Base-by-base conservation (phyloP, 2,113 vertebrate species). In the Delphinus delphis region DNA sequence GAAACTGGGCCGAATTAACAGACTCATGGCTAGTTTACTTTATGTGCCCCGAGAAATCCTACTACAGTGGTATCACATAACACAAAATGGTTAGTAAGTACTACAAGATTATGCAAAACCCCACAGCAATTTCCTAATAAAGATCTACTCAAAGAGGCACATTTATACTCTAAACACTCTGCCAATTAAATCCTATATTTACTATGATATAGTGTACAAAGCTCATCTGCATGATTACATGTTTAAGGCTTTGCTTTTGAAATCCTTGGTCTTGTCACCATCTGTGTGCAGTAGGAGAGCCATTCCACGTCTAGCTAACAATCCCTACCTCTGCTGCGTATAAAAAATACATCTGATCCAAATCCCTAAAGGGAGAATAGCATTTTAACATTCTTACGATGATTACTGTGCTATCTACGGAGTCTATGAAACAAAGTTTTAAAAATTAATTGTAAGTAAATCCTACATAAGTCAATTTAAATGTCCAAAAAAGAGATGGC, bases 191-290 rank as follows among this genome's bases (percentile, higher is more conserved):
- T 4, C 8, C 15, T 36, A 0, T 6, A 15, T 20, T 33, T 5
- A 50, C 33, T n/a, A 1, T 10, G 14, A 41, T 0, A 6, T 0
- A 9, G 63, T 0, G n/a, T 6, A 44, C 36, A 6, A 36, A 36
- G 60, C 6, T 2, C 1, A 10, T 12, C 33, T 9, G 4, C 3
- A 3, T 0, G 12, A 0, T 8, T 85, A 12, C 4, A 1, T 1
- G 2, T 3, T 26, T 4, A 11, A 25, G 31, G 70, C 55, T n/a
- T 20, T 10, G 47, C 28, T 71, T 44, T n/a, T 31, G 25, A 20
- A n/a, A 26, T 26, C 63, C 18, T 11, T 13, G 14, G 41, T 4
- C 53, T 26, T 10, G 25, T 17, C 8, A 21, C 26, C 36, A 13
- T 4, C 12, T 23, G 13, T 0, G 33, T 6, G 28, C 28, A 11